Evolutionary conservation across 2,113 vertebrate species (phyloP).

Genomic region (Laterallus jamaicensis): DNA sequence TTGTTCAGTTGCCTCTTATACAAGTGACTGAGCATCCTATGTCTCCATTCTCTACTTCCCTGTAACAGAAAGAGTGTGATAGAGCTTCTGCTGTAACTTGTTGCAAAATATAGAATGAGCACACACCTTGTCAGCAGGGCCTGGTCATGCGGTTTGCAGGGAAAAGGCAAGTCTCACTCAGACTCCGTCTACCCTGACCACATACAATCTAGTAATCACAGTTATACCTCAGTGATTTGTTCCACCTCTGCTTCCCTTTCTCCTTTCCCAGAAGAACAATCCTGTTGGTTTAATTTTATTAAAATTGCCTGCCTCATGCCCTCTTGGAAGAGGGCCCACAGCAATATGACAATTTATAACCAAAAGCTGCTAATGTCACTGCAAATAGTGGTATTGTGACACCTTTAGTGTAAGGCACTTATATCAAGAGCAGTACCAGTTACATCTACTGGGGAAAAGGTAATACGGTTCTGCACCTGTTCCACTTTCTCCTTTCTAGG

Average conservation of each 20-base stretch:
- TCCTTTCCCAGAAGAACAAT: not conserved
- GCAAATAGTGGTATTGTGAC: not conserved
- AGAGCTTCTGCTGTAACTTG: fast-evolving
- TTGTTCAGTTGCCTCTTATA: not conserved
- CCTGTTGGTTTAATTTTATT: not conserved
- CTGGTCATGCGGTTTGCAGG: not conserved
- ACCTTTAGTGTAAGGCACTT: not conserved
- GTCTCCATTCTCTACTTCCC: not conserved
- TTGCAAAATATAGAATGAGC: not conserved
- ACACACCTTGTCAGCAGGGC: not conserved
- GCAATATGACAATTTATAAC: not conserved
- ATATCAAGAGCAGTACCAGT: not conserved
- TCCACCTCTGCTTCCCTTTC: not conserved
- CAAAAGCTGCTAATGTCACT: not conserved
- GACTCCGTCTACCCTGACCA: not conserved
- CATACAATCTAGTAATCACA: not conserved
- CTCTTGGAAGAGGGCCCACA: not conserved
- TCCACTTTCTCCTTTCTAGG: not conserved
- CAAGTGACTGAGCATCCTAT: not conserved
- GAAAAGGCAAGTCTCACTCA: not conserved
- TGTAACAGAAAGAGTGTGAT: fast-evolving
- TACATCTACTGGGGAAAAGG: not conserved
- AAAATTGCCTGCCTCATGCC: not conserved
- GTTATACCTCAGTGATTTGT: not conserved
- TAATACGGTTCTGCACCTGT: not conserved